These are phyloP conservation scores for Antechinus stuartii DNA, from an alignment of 2,113 vertebrate genomes.

Conservation along the genomic window DNA sequence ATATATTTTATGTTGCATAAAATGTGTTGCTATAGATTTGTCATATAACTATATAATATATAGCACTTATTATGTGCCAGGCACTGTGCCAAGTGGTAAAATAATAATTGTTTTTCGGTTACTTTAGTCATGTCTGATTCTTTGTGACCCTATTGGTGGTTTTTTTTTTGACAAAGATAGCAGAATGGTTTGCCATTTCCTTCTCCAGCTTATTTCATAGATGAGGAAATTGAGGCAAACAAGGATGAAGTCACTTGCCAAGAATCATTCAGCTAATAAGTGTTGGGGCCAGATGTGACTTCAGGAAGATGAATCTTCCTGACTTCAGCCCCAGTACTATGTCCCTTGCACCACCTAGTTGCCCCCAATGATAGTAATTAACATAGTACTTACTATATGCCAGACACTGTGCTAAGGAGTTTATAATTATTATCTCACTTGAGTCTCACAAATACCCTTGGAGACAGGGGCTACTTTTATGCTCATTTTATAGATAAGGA, in stretches of 20 bases:
- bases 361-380: background rate
- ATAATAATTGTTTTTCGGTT: background rate
- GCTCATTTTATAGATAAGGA: background rate
- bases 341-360: background rate
- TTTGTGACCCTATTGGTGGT: background rate
- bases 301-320: background rate
- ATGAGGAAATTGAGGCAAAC: background rate
- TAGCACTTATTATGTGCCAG: background rate
- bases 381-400: background rate
- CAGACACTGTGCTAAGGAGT: background rate
- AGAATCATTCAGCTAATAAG: too few relatives aligned
- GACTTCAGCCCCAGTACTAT: background rate
- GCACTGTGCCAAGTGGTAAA: background rate
- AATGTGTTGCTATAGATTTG: background rate
- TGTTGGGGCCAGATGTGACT: background rate
- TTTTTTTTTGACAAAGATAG: background rate
- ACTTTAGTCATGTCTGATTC: background rate
- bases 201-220: background rate
- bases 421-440: background rate
- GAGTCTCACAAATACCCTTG: background rate
- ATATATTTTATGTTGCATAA: background rate
- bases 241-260: background rate
- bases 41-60: background rate
- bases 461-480: background rate
- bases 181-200: background rate